phyloP scores from a whole-genome alignment of 2,888 invertebrate genomes.

The Adelphocoris suturalis region DNA sequence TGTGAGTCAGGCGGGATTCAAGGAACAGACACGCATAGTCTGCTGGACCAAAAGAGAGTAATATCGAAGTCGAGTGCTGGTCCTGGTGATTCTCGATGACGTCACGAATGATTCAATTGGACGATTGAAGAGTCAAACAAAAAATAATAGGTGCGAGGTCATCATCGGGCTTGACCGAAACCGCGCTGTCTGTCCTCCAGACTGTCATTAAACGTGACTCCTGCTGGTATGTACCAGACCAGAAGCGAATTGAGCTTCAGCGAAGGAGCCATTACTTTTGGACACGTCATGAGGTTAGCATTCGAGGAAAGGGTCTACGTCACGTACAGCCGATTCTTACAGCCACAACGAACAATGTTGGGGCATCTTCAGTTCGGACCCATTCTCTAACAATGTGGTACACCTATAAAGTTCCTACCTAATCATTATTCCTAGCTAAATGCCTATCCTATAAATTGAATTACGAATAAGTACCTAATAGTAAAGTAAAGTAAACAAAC shows the following conservation, averaged over 20 bases:
- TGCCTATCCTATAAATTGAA: no score
- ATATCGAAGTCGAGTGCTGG: background rate
- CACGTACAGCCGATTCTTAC: background rate
- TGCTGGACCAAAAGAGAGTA: no score
- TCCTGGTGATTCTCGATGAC: background rate
- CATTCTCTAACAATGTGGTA: no score
- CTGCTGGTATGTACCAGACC: background rate
- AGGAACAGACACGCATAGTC: no score
- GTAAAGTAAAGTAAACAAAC: no score
- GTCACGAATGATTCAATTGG: background rate
- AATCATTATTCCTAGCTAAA: no score
- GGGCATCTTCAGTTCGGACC: no score
- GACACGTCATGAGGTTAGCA: background rate
- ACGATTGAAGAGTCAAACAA: background rate
- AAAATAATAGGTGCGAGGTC: background rate
- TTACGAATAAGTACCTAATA: no score
- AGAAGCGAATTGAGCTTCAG: background rate
- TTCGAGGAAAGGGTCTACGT: background rate
- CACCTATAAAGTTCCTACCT: no score
- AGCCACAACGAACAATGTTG: no score
- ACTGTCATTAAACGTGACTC: background rate
- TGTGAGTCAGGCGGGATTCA: no score
- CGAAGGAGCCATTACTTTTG: background rate
- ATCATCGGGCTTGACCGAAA: background rate
- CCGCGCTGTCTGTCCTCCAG: background rate